These are phyloP conservation scores for Hippopotamus amphibius DNA, from an alignment of 2,113 vertebrate genomes.

Conservation along the genomic window DNA sequence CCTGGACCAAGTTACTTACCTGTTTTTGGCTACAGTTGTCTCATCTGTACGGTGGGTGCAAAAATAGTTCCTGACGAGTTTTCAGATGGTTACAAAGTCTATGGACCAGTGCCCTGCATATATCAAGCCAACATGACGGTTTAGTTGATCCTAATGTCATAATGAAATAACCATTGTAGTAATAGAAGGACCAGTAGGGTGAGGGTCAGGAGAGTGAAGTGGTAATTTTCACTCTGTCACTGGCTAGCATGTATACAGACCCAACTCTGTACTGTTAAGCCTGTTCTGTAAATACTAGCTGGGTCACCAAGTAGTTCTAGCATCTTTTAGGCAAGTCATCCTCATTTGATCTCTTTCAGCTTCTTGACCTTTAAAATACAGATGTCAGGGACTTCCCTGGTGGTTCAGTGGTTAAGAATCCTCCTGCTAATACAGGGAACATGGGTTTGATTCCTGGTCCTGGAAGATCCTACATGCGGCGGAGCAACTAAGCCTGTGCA, in stretches of 20 bases:
- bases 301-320: background rate
- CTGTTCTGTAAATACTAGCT: accelerated
- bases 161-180: accelerated
- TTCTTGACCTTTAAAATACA: background rate
- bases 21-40: accelerated
- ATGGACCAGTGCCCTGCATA: background rate
- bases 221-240: background rate
- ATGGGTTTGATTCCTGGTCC: too few species aligned
- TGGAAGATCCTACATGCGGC: too few species aligned
- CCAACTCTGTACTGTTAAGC: accelerated
- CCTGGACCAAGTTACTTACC: background rate
- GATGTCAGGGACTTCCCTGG: too few species aligned
- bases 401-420: too few species aligned
- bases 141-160: accelerated
- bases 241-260: too few species aligned
- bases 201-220: accelerated
- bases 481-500: too few species aligned
- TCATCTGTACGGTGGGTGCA: too few species aligned
- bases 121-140: accelerated
- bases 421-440: too few species aligned
- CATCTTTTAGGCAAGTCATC: background rate
- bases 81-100: background rate
- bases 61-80: background rate
- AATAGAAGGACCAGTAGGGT: accelerated
- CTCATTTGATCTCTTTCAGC: background rate